Evolutionary conservation across 2,797 vertebrate genomes (phyloP), one percentile per base, ranked within the genome.

Genomic region (Pangasius mekongensis): DNA sequence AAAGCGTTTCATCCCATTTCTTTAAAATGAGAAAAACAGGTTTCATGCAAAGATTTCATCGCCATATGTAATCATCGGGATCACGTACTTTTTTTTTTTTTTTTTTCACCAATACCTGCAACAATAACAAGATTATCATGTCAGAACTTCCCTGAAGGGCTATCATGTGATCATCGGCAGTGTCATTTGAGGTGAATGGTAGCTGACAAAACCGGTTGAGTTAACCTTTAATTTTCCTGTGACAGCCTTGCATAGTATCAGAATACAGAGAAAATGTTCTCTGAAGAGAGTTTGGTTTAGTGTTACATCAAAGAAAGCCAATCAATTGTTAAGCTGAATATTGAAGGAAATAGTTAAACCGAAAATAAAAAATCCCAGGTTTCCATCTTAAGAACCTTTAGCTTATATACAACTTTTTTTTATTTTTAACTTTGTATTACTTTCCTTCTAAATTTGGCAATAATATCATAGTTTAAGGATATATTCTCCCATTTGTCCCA

Each of bases 161-260:
- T 69, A 64, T 83, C 90, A 89, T 86, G 83, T 90, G 88, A 78
- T 89, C 86, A 85, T 56, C 62, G 54, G 76, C 58, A 71, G 81
- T 43, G 88, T 86, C 33, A 71, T 90, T 87, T 77, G 78, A 87
- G 77, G 83, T 90, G 84, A 90, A 52, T 62, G 81, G 82, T 74
- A 84, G 62, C 87, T 87, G 86, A 89, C 86, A 83, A 73, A 64
- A 90, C 87, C 27, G 90, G 88, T 90, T 89, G 16, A 87, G 88
- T 87, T 90, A 89, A 89, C 87, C 56, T 85, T 90, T 90, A 47
- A 87, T 89, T 90, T 87, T 84, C 69, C 76, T 62, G 77, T 78
- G 52, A 52, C 77, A 78, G 36, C 24, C 36, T 47, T 83, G 80
- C 20, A 83, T 81, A 11, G 27, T n/a, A 27, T 83, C 81, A 64